These are phyloP conservation scores for Anodontia alba DNA, from an alignment of 2,888 invertebrate species.

Conservation along the genomic window DNA sequence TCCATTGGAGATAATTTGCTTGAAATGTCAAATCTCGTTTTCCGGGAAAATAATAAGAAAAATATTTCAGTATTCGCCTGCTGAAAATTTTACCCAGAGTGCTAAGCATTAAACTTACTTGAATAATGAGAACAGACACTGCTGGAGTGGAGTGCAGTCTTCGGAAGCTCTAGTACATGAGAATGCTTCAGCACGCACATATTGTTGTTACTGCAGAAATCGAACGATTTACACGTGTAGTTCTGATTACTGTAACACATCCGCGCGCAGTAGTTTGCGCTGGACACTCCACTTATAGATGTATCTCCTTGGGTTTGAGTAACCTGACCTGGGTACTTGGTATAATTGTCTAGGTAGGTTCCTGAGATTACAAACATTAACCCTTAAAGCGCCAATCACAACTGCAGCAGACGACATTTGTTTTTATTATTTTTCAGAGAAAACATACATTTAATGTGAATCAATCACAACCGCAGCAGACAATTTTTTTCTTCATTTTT, in stretches of 20 bases:
- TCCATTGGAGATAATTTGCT: too few relatives aligned
- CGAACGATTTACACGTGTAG: slow-evolving; percentile 70
- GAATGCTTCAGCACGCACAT: slow-evolving; percentile 62
- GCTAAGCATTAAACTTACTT: slow-evolving; percentile 62
- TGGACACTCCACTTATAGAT: slow-evolving; percentile 39
- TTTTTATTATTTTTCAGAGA: too few relatives aligned
- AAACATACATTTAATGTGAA: too few relatives aligned
- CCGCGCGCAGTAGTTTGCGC: slow-evolving; percentile 67
- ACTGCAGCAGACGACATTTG: too few relatives aligned
- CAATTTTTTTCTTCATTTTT: too few relatives aligned
- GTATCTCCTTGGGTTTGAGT: slow-evolving; percentile 55
- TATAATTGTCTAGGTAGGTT: slow-evolving; percentile 66
- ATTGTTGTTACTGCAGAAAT: slow-evolving; percentile 63
- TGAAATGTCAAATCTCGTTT: too few relatives aligned
- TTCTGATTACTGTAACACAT: slow-evolving; percentile 50
- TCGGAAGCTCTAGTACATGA: slow-evolving; percentile 57
- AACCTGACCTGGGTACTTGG: slow-evolving; percentile 58
- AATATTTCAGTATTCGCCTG: too few relatives aligned
- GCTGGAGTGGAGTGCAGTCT: slow-evolving; percentile 25
- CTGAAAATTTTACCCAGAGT: too few relatives aligned
- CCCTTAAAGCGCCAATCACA: too few relatives aligned
- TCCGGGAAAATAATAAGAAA: too few relatives aligned
- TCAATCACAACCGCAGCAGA: too few relatives aligned
- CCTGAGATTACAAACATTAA: too few relatives aligned
- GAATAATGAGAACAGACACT: slow-evolving; percentile 63